These are phyloP conservation scores for Eupelmus urozonus DNA, from an alignment of 2,888 invertebrate genomes.

Conservation along the genomic window DNA sequence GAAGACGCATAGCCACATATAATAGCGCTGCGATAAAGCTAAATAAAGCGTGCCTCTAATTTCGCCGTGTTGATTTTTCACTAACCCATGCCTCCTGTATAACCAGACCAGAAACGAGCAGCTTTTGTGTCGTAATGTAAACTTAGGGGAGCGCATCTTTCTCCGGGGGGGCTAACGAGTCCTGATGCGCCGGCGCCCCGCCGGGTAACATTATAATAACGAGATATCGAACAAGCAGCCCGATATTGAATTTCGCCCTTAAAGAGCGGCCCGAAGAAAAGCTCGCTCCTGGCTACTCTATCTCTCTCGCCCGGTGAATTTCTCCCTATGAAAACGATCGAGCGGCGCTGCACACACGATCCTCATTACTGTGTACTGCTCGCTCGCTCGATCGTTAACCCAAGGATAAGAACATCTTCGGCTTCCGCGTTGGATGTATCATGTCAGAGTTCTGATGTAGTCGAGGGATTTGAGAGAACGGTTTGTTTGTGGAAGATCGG, in stretches of 20 bases:
- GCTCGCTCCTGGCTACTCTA: constrained; percentile 11
- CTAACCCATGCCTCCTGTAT: background rate
- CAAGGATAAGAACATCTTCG: constrained; percentile 30
- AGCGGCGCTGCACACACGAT: constrained; percentile 70
- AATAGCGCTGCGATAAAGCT: too few species aligned
- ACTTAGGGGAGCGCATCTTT: constrained; percentile 21
- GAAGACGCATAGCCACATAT: too few species aligned
- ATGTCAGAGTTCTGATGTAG: too few species aligned
- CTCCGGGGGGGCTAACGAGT: constrained; percentile 72
- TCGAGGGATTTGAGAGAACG: too few species aligned
- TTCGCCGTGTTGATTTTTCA: constrained; percentile 6
- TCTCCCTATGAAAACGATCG: constrained; percentile 56
- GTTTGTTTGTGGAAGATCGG: too few species aligned
- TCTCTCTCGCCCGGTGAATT: constrained; percentile 17
- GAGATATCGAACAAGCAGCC: constrained; percentile 71
- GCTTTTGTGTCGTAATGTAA: constrained; percentile 38
- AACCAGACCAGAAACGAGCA: background rate
- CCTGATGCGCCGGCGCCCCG: constrained; percentile 59
- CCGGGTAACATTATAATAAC: constrained; percentile 72
- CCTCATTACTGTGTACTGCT: constrained; percentile 69
- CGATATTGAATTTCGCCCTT: constrained; percentile 75
- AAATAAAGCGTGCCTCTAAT: constrained; percentile 35
- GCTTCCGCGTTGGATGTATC: too few species aligned
- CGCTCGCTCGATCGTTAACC: constrained; percentile 61
- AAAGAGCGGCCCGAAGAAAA: constrained; percentile 62